Conservation (phyloP, 1,140 invertebrate genomes). For the Nymphalis io region DNA sequence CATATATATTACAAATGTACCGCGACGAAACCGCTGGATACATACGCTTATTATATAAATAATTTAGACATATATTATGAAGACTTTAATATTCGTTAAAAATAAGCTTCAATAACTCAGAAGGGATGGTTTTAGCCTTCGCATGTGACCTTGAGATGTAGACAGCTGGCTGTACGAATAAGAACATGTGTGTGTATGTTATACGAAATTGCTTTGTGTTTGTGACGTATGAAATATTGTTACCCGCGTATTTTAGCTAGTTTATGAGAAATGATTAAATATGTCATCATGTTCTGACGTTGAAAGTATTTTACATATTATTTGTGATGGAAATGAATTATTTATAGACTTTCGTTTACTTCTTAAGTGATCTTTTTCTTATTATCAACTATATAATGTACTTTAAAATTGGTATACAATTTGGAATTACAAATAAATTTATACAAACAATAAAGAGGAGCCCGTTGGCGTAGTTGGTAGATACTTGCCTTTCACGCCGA, state of each 20-base stretch:
- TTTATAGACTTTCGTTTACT: too few relatives aligned
- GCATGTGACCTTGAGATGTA: constrained; percentile 1
- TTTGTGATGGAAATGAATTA: too few relatives aligned
- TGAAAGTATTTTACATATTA: background rate
- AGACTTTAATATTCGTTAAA: background rate
- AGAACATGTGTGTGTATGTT: background rate
- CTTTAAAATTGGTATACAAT: too few relatives aligned
- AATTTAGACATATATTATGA: background rate
- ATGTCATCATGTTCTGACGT: background rate
- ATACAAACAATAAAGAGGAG: too few relatives aligned
- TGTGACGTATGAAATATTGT: background rate
- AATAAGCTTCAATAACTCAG: constrained; percentile 14
- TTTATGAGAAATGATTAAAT: constrained; percentile 2
- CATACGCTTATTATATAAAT: background rate
- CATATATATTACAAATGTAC: too few relatives aligned
- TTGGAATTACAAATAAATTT: too few relatives aligned
- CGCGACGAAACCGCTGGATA: too few relatives aligned
- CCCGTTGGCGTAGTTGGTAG: too few relatives aligned
- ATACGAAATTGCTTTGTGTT: background rate
- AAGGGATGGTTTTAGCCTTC: constrained; percentile 19
- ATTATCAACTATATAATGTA: too few relatives aligned
- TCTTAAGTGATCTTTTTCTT: too few relatives aligned
- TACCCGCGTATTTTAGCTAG: background rate
- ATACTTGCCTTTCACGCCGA: too few relatives aligned
- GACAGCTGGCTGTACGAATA: background rate